A percentile compares a stretch with the other conserved stretches of the same genome.
These are phyloP conservation scores for Erannis defoliaria DNA, from an alignment of 2,888 invertebrate species.

Conservation along the genomic window DNA sequence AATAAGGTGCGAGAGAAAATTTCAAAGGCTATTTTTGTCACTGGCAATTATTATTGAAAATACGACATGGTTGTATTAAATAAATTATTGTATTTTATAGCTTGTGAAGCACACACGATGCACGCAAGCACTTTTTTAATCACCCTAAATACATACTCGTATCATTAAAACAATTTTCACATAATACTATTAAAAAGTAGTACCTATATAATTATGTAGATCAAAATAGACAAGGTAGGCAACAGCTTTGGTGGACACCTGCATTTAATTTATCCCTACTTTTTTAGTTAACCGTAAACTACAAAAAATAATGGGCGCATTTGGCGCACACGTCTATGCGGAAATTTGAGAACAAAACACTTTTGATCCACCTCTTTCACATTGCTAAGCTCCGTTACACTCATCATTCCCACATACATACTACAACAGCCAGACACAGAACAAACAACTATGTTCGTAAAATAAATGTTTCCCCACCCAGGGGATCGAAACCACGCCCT, in stretches of 20 bases:
- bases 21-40: neutral
- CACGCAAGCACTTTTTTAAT: conserved; percentile 30
- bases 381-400: too few species aligned
- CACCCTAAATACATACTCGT: neutral
- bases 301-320: too few species aligned
- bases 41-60: conserved; percentile 2
- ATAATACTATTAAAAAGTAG: neutral
- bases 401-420: too few species aligned
- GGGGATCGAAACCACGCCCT: too few species aligned
- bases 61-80: neutral
- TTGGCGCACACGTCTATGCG: too few species aligned
- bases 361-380: too few species aligned
- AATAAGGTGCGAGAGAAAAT: neutral
- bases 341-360: neutral
- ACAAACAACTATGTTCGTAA: too few species aligned
- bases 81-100: conserved; percentile 14
- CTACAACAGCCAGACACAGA: too few species aligned
- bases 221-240: neutral
- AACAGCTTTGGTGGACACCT: conserved; percentile 25
- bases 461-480: too few species aligned
- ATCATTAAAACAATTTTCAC: neutral
- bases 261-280: neutral
- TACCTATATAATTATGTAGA: conserved; percentile 11
- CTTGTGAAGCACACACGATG: conserved; percentile 33
- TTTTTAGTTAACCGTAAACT: too few species aligned